Conservation (phyloP, 2,113 vertebrate genomes). For the Sprattus sprattus region DNA sequence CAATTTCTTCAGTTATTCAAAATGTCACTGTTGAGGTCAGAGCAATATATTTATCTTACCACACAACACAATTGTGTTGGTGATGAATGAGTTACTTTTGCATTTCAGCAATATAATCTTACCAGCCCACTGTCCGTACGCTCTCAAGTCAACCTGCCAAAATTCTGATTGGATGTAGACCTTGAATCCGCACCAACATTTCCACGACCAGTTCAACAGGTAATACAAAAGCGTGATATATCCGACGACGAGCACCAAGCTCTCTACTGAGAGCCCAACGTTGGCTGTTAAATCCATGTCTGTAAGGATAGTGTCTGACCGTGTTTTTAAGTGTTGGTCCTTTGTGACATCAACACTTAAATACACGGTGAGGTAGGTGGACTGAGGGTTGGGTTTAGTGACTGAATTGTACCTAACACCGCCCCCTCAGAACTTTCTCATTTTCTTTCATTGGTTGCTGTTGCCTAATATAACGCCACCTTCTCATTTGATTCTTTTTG, state of each 20-base stretch:
- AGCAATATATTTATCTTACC: not conserved
- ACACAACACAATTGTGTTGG: too few species aligned
- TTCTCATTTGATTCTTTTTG: not conserved
- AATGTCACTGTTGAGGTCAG: not conserved
- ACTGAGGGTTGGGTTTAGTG: not conserved
- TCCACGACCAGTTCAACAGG: slow-evolving; percentile 60
- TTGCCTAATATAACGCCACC: not conserved
- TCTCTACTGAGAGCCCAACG: slow-evolving; percentile 28
- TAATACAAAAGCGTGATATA: slow-evolving; percentile 47
- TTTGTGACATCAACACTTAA: not conserved
- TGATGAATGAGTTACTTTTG: too few species aligned
- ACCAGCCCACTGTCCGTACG: slow-evolving; percentile 74
- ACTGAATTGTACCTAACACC: not conserved
- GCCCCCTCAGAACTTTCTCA: not conserved
- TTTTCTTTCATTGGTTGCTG: slow-evolving; percentile 7
- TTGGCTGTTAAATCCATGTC: not conserved
- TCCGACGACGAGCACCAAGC: slow-evolving; percentile 45
- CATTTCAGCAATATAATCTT: slow-evolving; percentile 31
- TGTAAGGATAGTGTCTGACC: too few species aligned
- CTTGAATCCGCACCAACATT: slow-evolving; percentile 60
- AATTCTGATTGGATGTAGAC: slow-evolving; percentile 60
- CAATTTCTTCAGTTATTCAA: not conserved
- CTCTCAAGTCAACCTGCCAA: slow-evolving; percentile 63
- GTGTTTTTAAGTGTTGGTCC: too few species aligned
- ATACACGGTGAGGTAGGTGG: not conserved